Base-by-base conservation (phyloP, 2,797 vertebrate genomes). In the Rhabdophis nuchalis region DNA sequence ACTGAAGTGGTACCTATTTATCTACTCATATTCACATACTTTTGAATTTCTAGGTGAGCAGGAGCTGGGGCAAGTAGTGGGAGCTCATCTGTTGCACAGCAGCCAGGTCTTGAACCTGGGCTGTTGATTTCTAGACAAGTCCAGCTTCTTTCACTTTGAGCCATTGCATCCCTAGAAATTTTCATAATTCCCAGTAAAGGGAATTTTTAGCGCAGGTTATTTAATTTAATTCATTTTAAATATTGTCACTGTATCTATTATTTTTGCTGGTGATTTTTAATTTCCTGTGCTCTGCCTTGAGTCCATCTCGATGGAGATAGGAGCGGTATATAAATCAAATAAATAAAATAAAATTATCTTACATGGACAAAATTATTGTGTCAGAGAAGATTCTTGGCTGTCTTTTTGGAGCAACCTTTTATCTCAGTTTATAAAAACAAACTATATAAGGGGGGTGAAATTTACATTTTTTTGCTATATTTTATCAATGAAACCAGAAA, bases 391-490 rank as follows among this genome's bases (percentile, higher is more conserved):
- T 36, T 53, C 27, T 87, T 89, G 88, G 85, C 85, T 92, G 52
- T 89, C 50, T 20, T 85, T 90, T 77, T 56, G 91, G 85, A 85
- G 57, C 88, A 92, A 52, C 85, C n/a, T 32, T 77, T 90, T 87
- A 87, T 87, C 32, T 46, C 86, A 89, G 82, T 90, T 53, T 87
- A 52, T 94, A 32, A 72, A 92, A 27, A 72, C 60, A 46, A 87
- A 92, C 29, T 86, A 56, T 10, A 0, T 0, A 1, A 1, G 90
- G 92, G 58, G 32, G 4, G 36, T 72, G 6, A 18, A 77, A 77
- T 77, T 77, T 77, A 77, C 32, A 20, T 77, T 36, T 41, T 9
- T 2, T 36, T 36, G 68, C 9, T 77, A 41, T 3, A 77, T 36
- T 77, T 0, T 77, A 20, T 41, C 32, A 77, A 10, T 77, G 68